Conservation (phyloP, 1,140 invertebrate genomes). For the Nephotettix cincticeps region DNA sequence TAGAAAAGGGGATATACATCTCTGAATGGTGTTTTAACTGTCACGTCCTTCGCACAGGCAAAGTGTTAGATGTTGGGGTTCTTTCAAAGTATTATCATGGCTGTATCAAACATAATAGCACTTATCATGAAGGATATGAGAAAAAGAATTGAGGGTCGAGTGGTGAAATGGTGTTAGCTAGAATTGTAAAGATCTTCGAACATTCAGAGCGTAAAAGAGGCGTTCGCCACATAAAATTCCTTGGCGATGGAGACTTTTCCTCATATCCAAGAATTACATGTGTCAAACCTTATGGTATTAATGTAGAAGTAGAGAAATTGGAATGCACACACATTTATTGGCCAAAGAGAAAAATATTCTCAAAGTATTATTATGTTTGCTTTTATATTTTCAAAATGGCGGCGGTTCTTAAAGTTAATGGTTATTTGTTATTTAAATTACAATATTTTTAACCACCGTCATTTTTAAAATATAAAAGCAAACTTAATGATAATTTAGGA, state of each 20-base stretch:
- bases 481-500: too few relatives aligned
- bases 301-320: neutral
- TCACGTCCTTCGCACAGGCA: neutral
- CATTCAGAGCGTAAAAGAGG: neutral
- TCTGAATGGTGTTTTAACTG: conserved; percentile 13
- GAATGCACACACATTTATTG: too few relatives aligned
- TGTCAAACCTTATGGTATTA: neutral
- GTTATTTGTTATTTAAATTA: too few relatives aligned
- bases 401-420: too few relatives aligned
- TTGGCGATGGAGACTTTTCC: neutral
- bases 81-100: neutral
- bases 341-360: too few relatives aligned
- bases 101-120: neutral
- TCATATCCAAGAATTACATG: neutral
- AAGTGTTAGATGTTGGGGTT: neutral
- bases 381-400: too few relatives aligned
- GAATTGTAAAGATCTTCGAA: neutral
- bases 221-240: neutral
- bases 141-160: neutral
- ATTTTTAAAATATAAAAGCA: too few relatives aligned
- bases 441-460: too few relatives aligned
- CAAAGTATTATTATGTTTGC: too few relatives aligned
- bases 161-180: neutral
- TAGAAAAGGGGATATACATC: conserved; percentile 27
- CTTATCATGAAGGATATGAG: neutral